These are phyloP conservation scores for Drosophila baimaii DNA, from an alignment of 1,140 invertebrate genomes.

Conservation along the genomic window DNA sequence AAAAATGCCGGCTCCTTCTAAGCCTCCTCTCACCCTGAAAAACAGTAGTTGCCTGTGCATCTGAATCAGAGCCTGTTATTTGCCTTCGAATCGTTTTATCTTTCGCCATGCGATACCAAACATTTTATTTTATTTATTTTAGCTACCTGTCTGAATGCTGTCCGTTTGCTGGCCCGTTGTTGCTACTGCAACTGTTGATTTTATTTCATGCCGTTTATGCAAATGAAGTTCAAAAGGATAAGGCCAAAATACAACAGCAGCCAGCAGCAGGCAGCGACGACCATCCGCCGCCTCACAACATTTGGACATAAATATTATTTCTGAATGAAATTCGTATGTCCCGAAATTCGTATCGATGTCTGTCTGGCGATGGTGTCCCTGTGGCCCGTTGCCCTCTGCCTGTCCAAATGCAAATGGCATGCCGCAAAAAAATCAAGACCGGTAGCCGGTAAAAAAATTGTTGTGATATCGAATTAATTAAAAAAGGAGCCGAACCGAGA, in stretches of 20 bases:
- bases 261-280: conserved; percentile 15
- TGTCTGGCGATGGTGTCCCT: conserved; percentile 15
- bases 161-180: conserved; percentile 36
- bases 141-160: conserved; percentile 64
- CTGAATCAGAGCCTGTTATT: conserved; percentile 70
- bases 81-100: conserved; percentile 61
- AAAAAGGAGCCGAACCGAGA: conserved; percentile 54
- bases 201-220: conserved; percentile 82
- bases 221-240: conserved; percentile 83
- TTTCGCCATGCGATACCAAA: conserved; percentile 66
- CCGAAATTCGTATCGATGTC: conserved; percentile 75
- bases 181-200: conserved; percentile 77
- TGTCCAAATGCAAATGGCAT: conserved; percentile 77
- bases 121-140: conserved; percentile 63
- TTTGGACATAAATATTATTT: conserved; percentile 82
- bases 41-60: conserved; percentile 36
- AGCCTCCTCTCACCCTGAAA: conserved; percentile 6
- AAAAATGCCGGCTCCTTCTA: not conserved
- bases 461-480: conserved; percentile 83
- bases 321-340: conserved; percentile 78
- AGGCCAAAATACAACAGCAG: conserved; percentile 74
- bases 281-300: conserved; percentile 48
- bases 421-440: conserved; percentile 74
- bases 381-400: conserved; percentile 12
- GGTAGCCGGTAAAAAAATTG: conserved; percentile 76